Evolutionary conservation across 2,888 invertebrate species (phyloP).

Genomic region (Sinodicranocentrus sp.): DNA sequence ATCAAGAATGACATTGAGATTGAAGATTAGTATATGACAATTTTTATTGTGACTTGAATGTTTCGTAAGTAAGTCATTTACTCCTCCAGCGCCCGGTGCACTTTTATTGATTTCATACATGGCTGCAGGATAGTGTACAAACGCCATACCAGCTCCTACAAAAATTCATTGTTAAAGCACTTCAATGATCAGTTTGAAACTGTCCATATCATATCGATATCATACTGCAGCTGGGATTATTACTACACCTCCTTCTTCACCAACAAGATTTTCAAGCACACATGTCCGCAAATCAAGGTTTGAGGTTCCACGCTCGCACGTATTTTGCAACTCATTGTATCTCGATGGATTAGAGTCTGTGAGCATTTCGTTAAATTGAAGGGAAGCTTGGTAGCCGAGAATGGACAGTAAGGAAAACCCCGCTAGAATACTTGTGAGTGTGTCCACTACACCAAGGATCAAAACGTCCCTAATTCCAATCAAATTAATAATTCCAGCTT

Average conservation of each 20-base stretch:
- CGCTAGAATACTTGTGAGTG: slow-evolving; percentile 27
- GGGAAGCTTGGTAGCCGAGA: slow-evolving; percentile 35
- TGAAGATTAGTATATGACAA: not conserved
- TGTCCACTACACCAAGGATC: slow-evolving; percentile 35
- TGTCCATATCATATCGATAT: not conserved
- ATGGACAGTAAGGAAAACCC: slow-evolving; percentile 39
- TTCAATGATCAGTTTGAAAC: not conserved
- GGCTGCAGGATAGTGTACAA: slow-evolving; percentile 50
- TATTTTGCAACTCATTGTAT: not conserved
- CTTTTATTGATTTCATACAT: slow-evolving; percentile 39
- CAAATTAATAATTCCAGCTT: too few species aligned
- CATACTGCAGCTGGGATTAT: not conserved
- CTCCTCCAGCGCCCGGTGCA: slow-evolving; percentile 30
- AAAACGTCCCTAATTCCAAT: slow-evolving; percentile 23
- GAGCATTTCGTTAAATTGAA: not conserved
- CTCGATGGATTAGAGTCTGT: not conserved
- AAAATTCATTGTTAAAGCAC: not conserved
- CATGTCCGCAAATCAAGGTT: not conserved
- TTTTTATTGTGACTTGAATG: not conserved
- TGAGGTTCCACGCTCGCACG: not conserved
- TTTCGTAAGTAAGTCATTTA: not conserved
- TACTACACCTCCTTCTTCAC: slow-evolving; percentile 30
- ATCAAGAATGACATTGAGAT: slow-evolving; percentile 3
- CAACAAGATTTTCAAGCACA: slow-evolving; percentile 4
- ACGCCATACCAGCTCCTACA: slow-evolving; percentile 48